Base-by-base conservation (phyloP, 2,113 vertebrate species). In the Dinomys branickii region DNA sequence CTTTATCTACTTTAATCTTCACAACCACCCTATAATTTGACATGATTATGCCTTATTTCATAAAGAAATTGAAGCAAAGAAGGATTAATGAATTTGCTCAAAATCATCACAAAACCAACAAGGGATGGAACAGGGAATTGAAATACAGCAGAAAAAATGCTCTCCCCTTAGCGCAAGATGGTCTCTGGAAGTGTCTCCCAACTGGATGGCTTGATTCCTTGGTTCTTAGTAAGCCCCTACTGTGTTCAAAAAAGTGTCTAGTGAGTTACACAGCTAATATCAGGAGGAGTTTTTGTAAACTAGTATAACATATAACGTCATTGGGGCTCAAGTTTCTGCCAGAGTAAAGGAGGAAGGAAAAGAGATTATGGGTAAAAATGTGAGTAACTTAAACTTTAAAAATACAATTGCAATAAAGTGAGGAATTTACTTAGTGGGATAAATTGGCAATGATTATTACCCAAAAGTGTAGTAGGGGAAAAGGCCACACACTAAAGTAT, bases 361-460 rank as follows among this genome's bases (percentile, higher is more conserved):
- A 22, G 87, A 96, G 47, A 87, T 67, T 93, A 75, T 52, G 59
- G 47, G 12, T 30, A 94, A n/a, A 86, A 88, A 94, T 50, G 65
- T 80, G 47, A 97, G 83, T 87, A 89, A 93, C 30, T 88, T 96
- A 96, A 97, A 80, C 90, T 93, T 96, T 91, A 93, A 93, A 91
- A 93, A 97, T 95, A 88, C 86, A 94, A 58, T 80, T 85, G 95
- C 65, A 86, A 91, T 92, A 91, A 97, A 97, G 85, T 13, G 56
- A 97, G 84, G 78, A 95, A 95, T 96, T 92, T 95, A 92, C 50
- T 92, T 92, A 59, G 61, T 69, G 52, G 54, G 58, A 92, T 92
- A 95, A 95, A 95, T 94, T 95, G 90, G 87, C 86, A 91, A 44
- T 69, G 71, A 38, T 91, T 96, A 92, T 96, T 85, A 94, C 75